Conservation (phyloP, 2,888 invertebrate species). For the Agrotis exclamationis region DNA sequence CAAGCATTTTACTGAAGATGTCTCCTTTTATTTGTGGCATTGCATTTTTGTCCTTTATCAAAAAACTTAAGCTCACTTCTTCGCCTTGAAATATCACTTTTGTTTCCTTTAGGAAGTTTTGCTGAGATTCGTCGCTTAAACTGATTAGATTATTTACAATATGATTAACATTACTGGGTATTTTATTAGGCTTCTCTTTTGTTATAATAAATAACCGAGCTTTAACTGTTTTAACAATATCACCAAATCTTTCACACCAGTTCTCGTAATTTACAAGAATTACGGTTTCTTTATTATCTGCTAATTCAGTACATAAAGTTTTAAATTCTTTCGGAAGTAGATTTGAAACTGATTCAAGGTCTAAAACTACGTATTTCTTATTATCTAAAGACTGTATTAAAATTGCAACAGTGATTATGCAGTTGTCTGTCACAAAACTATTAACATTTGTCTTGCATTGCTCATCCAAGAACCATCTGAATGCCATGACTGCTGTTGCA, state of each 20-base stretch:
- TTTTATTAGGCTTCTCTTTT: not conserved
- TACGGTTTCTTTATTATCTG: not conserved
- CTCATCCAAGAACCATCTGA: not conserved
- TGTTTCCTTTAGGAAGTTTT: not conserved
- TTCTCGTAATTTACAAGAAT: not conserved
- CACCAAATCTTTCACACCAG: not conserved
- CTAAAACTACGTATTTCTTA: not conserved
- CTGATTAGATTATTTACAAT: not conserved
- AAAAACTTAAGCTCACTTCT: not conserved
- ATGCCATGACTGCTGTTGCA: not conserved
- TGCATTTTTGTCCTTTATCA: not conserved
- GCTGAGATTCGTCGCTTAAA: conserved; percentile 5
- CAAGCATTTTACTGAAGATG: conserved; percentile 6
- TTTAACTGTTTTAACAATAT: not conserved
- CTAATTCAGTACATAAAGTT: conserved; percentile 2
- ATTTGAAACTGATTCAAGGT: not conserved
- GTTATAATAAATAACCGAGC: conserved; percentile 1
- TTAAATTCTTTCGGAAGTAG: not conserved
- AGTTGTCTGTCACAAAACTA: not conserved
- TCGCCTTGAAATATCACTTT: conserved; percentile 10
- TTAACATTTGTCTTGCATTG: not conserved
- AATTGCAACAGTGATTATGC: not conserved
- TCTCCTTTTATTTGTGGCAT: not conserved
- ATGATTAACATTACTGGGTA: not conserved
- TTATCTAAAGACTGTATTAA: not conserved